These are phyloP conservation scores for Dascillus cervinus DNA, from an alignment of 2,888 invertebrate genomes.

Conservation along the genomic window DNA sequence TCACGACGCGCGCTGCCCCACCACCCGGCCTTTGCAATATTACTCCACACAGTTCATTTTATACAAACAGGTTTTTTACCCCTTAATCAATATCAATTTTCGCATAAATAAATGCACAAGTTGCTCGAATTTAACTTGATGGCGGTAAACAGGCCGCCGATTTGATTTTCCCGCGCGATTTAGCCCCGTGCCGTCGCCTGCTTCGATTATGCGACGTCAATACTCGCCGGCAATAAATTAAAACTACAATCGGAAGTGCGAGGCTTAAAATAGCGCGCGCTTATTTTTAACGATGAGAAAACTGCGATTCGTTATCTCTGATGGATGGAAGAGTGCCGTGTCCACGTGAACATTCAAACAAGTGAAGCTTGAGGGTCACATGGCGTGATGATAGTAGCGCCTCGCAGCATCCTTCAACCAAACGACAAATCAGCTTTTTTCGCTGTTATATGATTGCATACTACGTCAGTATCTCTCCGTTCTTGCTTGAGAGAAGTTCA, in stretches of 20 bases:
- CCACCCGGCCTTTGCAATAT: conserved; percentile 14
- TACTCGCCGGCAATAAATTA: conserved; percentile 27
- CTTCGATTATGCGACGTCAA: conserved; percentile 37
- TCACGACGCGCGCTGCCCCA: conserved; percentile 27
- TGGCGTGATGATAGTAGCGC: conserved; percentile 32
- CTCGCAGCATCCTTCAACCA: conserved; percentile 24
- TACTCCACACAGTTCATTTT: conserved; percentile 17
- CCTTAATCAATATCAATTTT: conserved; percentile 18
- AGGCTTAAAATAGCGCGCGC: conserved; percentile 2
- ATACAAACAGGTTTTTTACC: conserved; percentile 14
- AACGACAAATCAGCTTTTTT: conserved; percentile 25
- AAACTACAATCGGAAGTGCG: not conserved
- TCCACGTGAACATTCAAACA: conserved; percentile 35
- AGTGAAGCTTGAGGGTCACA: conserved; percentile 30
- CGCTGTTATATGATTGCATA: conserved; percentile 23
- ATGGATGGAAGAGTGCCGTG: no score
- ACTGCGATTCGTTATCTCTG: no score
- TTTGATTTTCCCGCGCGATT: conserved; percentile 6
- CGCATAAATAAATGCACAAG: conserved; percentile 14
- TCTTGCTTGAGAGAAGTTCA: conserved; percentile 38
- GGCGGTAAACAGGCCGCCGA: no score
- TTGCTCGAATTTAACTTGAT: conserved; percentile 10
- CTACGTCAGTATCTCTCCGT: conserved; percentile 34
- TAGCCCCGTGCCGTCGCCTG: conserved; percentile 24
- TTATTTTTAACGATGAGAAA: not conserved